Evolutionary conservation across 2,797 vertebrate genomes (phyloP).

Genomic region (Tauraco hartlaubi): DNA sequence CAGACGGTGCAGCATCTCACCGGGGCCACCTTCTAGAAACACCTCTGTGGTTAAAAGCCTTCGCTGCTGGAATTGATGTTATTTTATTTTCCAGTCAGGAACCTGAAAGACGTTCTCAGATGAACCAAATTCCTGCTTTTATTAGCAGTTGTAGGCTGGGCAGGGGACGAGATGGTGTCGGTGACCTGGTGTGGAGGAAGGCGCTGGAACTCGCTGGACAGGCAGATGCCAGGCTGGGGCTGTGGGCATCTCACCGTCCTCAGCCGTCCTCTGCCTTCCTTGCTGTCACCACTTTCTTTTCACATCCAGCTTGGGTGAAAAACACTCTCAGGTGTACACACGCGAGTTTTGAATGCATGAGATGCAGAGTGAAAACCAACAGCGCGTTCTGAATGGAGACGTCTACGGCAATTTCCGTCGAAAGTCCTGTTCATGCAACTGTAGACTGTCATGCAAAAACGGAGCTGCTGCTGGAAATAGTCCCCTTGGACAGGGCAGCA

Average conservation of each 20-base stretch:
- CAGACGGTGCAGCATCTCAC: accelerated
- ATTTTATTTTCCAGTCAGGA: neutral
- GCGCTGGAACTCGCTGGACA: neutral
- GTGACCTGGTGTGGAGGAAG: neutral
- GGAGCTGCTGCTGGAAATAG: neutral
- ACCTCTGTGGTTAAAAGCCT: neutral
- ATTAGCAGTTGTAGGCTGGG: neutral
- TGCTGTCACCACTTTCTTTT: neutral
- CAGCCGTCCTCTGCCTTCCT: neutral
- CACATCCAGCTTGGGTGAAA: neutral
- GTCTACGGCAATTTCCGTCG: neutral
- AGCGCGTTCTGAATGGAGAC: neutral
- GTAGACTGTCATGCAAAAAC: neutral
- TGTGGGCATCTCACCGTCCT: neutral
- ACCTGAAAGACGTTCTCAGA: neutral
- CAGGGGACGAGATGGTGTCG: accelerated
- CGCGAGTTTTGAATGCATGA: neutral
- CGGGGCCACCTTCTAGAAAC: neutral
- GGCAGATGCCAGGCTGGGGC: neutral
- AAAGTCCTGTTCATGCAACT: neutral
- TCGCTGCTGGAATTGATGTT: neutral
- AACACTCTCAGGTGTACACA: neutral
- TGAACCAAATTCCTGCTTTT: neutral
- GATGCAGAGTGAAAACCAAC: neutral
- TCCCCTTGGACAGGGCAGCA: neutral